A percentile compares a stretch with the other conserved stretches of the same genome.
Evolutionary conservation across 2,888 invertebrate species (phyloP).

Genomic region (Agonopterix arenella): DNA sequence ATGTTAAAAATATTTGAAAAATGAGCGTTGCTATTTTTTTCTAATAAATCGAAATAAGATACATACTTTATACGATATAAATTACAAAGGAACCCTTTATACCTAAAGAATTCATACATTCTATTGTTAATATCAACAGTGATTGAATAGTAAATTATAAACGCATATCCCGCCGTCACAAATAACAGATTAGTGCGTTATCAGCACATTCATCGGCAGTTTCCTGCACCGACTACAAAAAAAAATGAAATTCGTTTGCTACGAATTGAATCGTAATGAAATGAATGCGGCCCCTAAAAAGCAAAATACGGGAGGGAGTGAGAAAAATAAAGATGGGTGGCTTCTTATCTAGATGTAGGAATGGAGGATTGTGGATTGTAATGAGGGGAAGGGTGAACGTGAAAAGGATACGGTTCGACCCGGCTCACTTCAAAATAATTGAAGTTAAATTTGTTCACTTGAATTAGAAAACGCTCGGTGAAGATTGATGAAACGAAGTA

Average conservation of each 20-base stretch:
- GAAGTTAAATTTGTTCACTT: conserved; percentile 74
- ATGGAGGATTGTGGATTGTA: conserved; percentile 66
- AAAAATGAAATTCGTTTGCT: conserved; percentile 63
- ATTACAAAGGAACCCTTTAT: neutral
- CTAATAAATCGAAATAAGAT: no score
- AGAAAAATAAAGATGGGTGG: conserved; percentile 60
- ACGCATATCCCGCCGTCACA: conserved; percentile 42
- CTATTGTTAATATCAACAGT: no score
- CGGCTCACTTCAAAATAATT: conserved; percentile 72
- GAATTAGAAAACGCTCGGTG: conserved; percentile 42
- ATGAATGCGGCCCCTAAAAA: conserved; percentile 59
- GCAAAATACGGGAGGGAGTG: conserved; percentile 45
- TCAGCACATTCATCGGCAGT: conserved; percentile 58
- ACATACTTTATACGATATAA: no score
- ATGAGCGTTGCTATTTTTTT: no score
- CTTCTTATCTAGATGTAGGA: conserved; percentile 70
- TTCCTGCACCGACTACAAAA: conserved; percentile 49
- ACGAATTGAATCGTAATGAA: conserved; percentile 69
- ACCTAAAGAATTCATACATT: no score
- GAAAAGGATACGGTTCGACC: conserved; percentile 66
- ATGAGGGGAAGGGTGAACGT: conserved; percentile 68
- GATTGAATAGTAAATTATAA: conserved; percentile 25
- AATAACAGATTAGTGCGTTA: conserved; percentile 55
- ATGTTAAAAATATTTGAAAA: no score
- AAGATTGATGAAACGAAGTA: conserved; percentile 30